phyloP scores from a whole-genome alignment of 2,888 invertebrate species.

The Troglohyphantes excavatus region DNA sequence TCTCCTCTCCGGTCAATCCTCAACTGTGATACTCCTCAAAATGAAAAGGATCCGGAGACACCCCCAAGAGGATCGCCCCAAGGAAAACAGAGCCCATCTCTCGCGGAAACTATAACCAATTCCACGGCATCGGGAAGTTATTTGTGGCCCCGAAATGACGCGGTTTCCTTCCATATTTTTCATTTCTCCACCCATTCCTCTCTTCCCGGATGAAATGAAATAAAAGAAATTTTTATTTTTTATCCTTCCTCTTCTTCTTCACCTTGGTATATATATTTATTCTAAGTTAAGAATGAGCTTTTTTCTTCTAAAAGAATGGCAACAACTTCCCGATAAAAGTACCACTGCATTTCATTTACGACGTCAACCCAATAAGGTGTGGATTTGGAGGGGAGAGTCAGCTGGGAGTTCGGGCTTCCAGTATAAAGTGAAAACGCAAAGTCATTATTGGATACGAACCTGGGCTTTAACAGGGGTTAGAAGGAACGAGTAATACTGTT shows the following conservation, averaged over 20 bases:
- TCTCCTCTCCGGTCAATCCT: conserved; percentile 20
- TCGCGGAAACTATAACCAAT: conserved; percentile 48
- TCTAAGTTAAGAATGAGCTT: conserved; percentile 48
- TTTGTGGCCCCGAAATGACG: conserved; percentile 64
- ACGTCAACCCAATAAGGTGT: conserved; percentile 49
- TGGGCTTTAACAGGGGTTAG: conserved; percentile 46
- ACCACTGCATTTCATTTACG: conserved; percentile 58
- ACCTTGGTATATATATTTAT: conserved; percentile 60
- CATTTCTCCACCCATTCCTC: conserved; percentile 21
- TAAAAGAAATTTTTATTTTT: conserved; percentile 20
- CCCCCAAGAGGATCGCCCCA: conserved; percentile 26
- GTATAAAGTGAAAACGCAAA: conserved; percentile 44
- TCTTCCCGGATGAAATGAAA: conserved; percentile 12
- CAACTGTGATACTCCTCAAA: not conserved
- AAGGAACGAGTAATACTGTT: conserved; percentile 13
- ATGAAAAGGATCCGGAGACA: conserved; percentile 30
- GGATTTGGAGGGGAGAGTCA: conserved; percentile 29
- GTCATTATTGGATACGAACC: conserved; percentile 60
- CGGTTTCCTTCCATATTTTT: conserved; percentile 61
- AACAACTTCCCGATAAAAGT: conserved; percentile 15
- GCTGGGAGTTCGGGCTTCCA: not conserved
- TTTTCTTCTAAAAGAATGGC: conserved; percentile 5
- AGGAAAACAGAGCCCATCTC: conserved; percentile 4
- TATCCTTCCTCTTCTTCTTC: not conserved
- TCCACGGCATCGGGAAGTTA: conserved; percentile 60